Evolutionary conservation across 2,888 invertebrate species (phyloP).

Genomic region (Ptychoptera contaminata): DNA sequence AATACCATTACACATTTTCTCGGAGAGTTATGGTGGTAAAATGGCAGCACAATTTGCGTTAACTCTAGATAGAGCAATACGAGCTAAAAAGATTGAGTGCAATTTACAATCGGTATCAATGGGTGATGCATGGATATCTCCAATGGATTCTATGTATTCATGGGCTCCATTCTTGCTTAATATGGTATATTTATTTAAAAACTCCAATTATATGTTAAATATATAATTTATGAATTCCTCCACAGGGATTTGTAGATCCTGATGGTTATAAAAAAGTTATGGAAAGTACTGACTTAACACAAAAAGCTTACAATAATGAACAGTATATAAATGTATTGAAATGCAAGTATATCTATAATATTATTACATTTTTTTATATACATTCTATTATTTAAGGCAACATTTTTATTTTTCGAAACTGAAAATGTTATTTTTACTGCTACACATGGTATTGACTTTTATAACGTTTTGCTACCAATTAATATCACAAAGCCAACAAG

Average conservation of each 20-base stretch:
- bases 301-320: slow-evolving; percentile 38
- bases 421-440: slow-evolving; percentile 43
- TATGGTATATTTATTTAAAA: slow-evolving; percentile 38
- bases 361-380: not conserved
- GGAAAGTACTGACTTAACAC: slow-evolving; percentile 37
- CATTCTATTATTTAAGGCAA: slow-evolving; percentile 25
- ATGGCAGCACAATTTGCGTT: slow-evolving; percentile 75
- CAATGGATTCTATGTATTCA: slow-evolving; percentile 65
- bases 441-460: slow-evolving; percentile 60
- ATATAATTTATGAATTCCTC: slow-evolving; percentile 5
- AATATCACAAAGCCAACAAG: too few relatives aligned
- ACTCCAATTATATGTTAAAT: too few relatives aligned
- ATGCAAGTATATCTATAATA: not conserved
- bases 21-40: slow-evolving; percentile 87
- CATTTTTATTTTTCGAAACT: slow-evolving; percentile 44
- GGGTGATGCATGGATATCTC: slow-evolving; percentile 84
- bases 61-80: slow-evolving; percentile 40
- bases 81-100: slow-evolving; percentile 41
- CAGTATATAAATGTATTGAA: slow-evolving; percentile 33
- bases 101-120: slow-evolving; percentile 65
- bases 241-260: slow-evolving; percentile 50
- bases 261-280: slow-evolving; percentile 44
- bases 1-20: slow-evolving; percentile 68
- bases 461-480: slow-evolving; percentile 50
- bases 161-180: slow-evolving; percentile 69